Percentiles rank a stretch among this genome's conserved stretches.
phyloP scores from a whole-genome alignment of 2,888 invertebrate species.

The Tortrix viridana region DNA sequence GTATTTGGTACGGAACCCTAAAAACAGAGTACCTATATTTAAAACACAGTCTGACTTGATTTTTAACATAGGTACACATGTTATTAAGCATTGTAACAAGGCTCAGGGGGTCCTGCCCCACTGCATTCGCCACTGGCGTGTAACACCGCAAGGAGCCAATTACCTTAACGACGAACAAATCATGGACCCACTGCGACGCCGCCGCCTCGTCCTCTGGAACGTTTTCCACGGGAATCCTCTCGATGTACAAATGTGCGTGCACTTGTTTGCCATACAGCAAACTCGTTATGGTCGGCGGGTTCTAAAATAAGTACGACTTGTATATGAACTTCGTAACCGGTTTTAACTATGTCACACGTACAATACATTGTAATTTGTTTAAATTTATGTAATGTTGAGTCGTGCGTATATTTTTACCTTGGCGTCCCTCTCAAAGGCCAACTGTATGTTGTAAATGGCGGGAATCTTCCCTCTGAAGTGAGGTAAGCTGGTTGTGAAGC shows the following conservation, averaged over 20 bases:
- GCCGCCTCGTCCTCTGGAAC: constrained; percentile 90
- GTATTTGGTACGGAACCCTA: too few species aligned
- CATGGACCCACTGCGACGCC: constrained; percentile 92
- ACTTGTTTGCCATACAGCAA: constrained; percentile 89
- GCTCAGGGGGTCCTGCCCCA: too few species aligned
- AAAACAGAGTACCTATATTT: too few species aligned
- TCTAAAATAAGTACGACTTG: constrained; percentile 55
- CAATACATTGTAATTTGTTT: too few species aligned
- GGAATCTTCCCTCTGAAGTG: constrained; percentile 91
- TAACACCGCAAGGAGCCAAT: constrained; percentile 16
- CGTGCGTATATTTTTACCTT: constrained; percentile 64
- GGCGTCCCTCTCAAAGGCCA: constrained; percentile 87
- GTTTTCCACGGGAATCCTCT: constrained; percentile 91
- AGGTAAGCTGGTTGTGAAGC: constrained; percentile 94
- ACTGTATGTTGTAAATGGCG: constrained; percentile 92
- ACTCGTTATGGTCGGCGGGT: constrained; percentile 90
- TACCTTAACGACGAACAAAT: constrained; percentile 93
- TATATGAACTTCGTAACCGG: constrained; percentile 1
- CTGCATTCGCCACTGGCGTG: too few species aligned
- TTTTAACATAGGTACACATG: too few species aligned
- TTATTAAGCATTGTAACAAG: too few species aligned
- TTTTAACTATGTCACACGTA: not conserved
- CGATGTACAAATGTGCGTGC: constrained; percentile 90
- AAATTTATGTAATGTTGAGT: not conserved
- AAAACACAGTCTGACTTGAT: too few species aligned